Percentiles rank a stretch among this genome's conserved stretches.
These are phyloP conservation scores for Epizoanthus fatuus DNA, from an alignment of 92 coral and sea anemone species.

Conservation along the genomic window DNA sequence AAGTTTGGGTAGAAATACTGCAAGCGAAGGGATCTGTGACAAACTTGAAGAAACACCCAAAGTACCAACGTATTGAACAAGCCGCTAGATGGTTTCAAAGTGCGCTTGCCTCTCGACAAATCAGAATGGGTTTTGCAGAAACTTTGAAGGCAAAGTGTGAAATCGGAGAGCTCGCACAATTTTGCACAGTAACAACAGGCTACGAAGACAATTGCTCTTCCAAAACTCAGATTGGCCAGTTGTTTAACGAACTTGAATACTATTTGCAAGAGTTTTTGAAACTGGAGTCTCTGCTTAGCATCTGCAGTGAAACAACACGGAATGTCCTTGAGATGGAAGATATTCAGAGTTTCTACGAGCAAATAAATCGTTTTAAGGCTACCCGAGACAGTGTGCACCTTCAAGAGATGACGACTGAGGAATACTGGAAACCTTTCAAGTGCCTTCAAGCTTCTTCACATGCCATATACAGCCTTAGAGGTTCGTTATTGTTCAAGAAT, in stretches of 20 bases:
- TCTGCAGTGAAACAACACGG: conserved; percentile 11
- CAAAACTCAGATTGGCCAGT: background rate
- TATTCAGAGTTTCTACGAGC: background rate
- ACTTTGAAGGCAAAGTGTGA: background rate
- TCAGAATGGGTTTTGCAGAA: background rate
- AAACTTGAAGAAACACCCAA: background rate
- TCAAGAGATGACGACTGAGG: background rate
- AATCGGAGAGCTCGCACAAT: background rate
- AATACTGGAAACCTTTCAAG: conserved; percentile 27
- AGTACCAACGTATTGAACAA: background rate
- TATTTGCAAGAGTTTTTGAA: background rate
- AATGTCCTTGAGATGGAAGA: background rate
- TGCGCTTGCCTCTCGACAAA: background rate
- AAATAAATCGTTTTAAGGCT: background rate
- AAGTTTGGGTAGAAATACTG: background rate
- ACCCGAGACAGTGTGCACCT: background rate
- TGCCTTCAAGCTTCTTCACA: background rate
- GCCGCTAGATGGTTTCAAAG: background rate
- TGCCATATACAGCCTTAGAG: background rate
- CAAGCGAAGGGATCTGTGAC: conserved; percentile 10
- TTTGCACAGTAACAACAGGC: background rate
- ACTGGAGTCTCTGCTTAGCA: background rate
- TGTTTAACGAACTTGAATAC: conserved; percentile 3
- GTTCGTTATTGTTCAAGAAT: conserved; percentile 5
- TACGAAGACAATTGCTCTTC: background rate